These are phyloP conservation scores for Drosophila setifemur DNA, from an alignment of 1,140 invertebrate species.

Conservation along the genomic window DNA sequence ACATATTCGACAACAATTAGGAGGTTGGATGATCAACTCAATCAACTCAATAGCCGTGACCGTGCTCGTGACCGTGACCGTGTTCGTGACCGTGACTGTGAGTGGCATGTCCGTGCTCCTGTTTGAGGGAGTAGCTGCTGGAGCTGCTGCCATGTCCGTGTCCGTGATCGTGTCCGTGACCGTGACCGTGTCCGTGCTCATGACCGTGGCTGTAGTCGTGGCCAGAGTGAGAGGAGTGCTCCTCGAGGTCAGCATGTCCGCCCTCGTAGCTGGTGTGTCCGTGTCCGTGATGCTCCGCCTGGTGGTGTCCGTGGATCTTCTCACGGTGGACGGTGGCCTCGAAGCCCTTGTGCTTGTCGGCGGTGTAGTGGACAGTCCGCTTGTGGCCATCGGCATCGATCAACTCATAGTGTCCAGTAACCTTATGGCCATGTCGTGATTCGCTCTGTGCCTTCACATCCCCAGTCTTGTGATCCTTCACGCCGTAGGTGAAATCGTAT, in stretches of 20 bases:
- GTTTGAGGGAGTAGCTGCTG: too few species aligned
- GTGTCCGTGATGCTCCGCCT: constrained; percentile 65
- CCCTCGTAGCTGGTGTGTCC: constrained; percentile 69
- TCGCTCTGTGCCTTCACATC: constrained; percentile 68
- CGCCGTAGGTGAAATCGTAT: constrained; percentile 70
- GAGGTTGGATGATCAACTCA: constrained; percentile 1
- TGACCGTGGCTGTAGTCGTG: constrained; percentile 44
- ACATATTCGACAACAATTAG: constrained; percentile 21
- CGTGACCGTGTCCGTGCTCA: constrained; percentile 36
- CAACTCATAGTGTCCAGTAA: constrained; percentile 81
- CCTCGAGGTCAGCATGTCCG: constrained; percentile 59
- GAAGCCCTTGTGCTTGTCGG: constrained; percentile 82
- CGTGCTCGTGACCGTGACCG: constrained; percentile 55
- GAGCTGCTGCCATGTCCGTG: too few species aligned
- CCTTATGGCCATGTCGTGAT: constrained; percentile 67
- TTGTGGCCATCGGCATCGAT: constrained; percentile 83
- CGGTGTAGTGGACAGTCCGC: constrained; percentile 82
- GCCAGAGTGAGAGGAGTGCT: constrained; percentile 39
- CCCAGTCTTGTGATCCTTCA: constrained; percentile 74
- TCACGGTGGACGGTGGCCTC: constrained; percentile 81
- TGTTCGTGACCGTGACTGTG: constrained; percentile 48
- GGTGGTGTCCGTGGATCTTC: constrained; percentile 71
- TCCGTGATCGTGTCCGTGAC: constrained; percentile 29
- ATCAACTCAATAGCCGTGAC: too few species aligned
- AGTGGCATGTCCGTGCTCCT: constrained; percentile 30